phyloP scores from a whole-genome alignment of 2,888 invertebrate genomes.

The Callosobruchus maculatus region DNA sequence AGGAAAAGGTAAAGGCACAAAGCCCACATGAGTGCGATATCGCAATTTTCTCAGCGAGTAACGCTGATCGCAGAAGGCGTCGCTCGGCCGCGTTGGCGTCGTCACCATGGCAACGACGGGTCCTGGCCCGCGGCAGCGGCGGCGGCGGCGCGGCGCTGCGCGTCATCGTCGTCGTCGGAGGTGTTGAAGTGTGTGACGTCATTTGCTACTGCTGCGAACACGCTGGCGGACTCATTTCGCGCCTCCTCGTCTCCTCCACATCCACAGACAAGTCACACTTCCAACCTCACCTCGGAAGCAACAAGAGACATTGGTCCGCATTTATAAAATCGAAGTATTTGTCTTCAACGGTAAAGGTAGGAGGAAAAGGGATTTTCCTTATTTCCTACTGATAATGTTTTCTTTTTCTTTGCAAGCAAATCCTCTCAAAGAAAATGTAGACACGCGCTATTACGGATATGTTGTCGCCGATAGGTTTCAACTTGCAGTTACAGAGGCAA shows the following conservation, averaged over 20 bases:
- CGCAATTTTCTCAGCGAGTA: background rate
- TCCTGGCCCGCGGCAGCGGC: background rate
- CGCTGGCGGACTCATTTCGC: conserved; percentile 32
- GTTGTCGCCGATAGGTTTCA: no score
- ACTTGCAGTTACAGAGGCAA: no score
- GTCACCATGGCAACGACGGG: conserved; percentile 18
- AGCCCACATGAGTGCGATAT: background rate
- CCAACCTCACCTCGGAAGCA: background rate
- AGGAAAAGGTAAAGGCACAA: background rate
- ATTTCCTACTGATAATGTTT: no score
- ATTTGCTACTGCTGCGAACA: conserved; percentile 40
- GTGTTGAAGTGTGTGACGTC: conserved; percentile 46
- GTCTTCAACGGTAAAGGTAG: background rate
- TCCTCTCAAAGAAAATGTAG: no score
- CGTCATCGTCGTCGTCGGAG: conserved; percentile 26
- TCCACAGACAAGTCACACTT: background rate
- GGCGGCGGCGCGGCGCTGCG: no score
- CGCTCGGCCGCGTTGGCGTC: conserved; percentile 4
- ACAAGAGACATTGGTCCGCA: background rate
- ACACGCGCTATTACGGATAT: no score
- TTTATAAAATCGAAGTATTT: background rate
- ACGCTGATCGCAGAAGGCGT: background rate
- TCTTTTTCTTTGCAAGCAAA: no score
- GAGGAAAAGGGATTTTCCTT: no score
- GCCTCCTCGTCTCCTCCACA: conserved; percentile 15